Evolutionary conservation across 2,888 invertebrate genomes (phyloP), one percentile per base, ranked within the genome.

Genomic region (Mythimna albipuncta): DNA sequence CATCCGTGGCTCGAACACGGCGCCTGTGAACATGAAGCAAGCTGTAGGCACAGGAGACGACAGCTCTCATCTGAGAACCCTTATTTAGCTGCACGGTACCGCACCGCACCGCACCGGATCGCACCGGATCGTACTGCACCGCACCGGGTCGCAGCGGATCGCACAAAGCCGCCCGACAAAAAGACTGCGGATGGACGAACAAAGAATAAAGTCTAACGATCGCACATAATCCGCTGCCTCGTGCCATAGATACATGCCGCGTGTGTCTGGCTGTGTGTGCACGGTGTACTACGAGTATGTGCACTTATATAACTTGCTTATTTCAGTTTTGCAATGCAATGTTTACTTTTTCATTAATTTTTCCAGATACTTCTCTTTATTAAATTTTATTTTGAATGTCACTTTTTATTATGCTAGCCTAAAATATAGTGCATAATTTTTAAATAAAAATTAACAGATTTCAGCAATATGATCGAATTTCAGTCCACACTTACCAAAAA

Each of bases 191-290:
- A 62, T 57, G 64, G 54, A 64, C 67, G 70, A 73, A 81, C 81
- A 81, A 81, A 83, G 80, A 65, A 74, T 66, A 57, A 63, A 68
- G 59, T 81, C 50, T 75, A 80, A 80, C 71, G 81, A 72, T 79
- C 66, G 69, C 57, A 63, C 68, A 69, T 69, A 61, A 79, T 63
- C 62, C 62, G 38, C 70, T 64, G 21, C 72, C 66, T 19, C 38
- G 58, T 65, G 50, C n/a, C 64, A 57, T 21, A 52, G 35, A 16
- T 61, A 54, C 64, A 13, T 4, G 47, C 47, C 47, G 62, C 55
- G 32, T n/a, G 58, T 52, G 6, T 9, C 21, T 16, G 26, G 32
- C 11, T 35, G 6, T 50, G 26, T 59, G n/a, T 52, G 11, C 7
- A 35, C 1, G 26, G 35, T 32, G 13, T 19, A 41, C 2, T 2